Evolutionary conservation across 2,113 vertebrate species (phyloP).

Genomic region (Diadophis punctatus): DNA sequence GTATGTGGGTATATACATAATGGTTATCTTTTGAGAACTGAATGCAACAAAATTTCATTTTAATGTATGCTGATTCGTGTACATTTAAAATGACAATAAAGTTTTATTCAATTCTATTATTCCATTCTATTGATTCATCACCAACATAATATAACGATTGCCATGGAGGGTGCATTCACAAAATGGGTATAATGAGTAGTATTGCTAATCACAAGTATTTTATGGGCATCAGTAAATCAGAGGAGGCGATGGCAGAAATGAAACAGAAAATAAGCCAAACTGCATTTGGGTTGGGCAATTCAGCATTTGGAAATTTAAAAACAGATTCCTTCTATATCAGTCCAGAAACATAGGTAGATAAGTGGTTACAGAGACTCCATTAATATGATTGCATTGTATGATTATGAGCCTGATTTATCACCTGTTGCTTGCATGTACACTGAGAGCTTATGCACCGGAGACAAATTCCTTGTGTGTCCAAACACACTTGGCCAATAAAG

Average conservation of each 20-base stretch:
- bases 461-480: not conserved
- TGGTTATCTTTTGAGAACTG: no score
- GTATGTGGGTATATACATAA: no score
- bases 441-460: not conserved
- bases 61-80: no score
- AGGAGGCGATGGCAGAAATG: not conserved
- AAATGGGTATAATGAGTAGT: not conserved
- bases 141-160: not conserved
- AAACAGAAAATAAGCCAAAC: not conserved
- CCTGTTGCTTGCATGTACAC: not conserved
- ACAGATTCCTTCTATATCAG: not conserved
- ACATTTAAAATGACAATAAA: no score
- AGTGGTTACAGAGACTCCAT: not conserved
- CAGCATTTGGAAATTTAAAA: not conserved
- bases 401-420: not conserved
- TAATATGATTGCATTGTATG: not conserved
- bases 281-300: no score
- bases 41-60: no score
- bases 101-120: no score
- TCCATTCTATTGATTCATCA: not conserved
- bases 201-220: not conserved
- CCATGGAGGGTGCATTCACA: not conserved
- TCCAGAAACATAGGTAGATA: not conserved
- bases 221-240: not conserved
- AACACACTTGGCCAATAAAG: not conserved